These are phyloP conservation scores for Gadopsis marmoratus DNA, from an alignment of 2,797 vertebrate species.

Conservation along the genomic window DNA sequence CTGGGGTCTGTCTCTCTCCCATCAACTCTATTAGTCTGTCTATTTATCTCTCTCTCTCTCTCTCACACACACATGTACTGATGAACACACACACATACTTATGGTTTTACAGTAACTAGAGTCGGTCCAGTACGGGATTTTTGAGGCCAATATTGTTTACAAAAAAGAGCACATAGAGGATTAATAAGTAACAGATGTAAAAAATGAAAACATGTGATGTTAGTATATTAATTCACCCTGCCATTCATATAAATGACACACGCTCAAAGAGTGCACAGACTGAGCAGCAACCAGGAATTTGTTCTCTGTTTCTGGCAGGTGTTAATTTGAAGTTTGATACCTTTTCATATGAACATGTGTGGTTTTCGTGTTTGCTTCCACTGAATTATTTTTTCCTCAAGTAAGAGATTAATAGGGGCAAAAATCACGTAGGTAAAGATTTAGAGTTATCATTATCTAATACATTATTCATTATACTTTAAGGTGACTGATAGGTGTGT, in stretches of 20 bases:
- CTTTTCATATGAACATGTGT: too few relatives aligned
- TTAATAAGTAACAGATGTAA: not conserved
- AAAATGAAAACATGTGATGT: slow-evolving; percentile 4
- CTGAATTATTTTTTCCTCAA: too few relatives aligned
- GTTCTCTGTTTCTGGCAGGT: too few relatives aligned
- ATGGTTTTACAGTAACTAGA: not conserved
- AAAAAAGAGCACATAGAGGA: not conserved
- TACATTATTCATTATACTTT: not conserved
- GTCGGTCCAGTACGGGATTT: not conserved
- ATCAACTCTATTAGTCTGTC: slow-evolving; percentile 39
- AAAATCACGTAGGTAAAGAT: too few relatives aligned
- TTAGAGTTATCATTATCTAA: too few relatives aligned
- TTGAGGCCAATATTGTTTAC: not conserved
- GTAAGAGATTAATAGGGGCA: too few relatives aligned
- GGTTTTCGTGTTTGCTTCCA: too few relatives aligned
- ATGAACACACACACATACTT: not conserved
- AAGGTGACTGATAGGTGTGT: not conserved
- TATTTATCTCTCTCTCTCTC: slow-evolving; percentile 32
- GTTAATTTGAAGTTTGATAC: too few relatives aligned
- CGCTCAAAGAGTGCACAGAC: too few relatives aligned
- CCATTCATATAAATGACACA: not conserved
- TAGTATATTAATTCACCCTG: not conserved
- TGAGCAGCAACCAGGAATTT: too few relatives aligned
- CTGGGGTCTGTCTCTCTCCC: slow-evolving; percentile 26
- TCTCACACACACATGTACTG: not conserved